Conservation (phyloP, 2,113 vertebrate genomes). For the Ictalurus furcatus region DNA sequence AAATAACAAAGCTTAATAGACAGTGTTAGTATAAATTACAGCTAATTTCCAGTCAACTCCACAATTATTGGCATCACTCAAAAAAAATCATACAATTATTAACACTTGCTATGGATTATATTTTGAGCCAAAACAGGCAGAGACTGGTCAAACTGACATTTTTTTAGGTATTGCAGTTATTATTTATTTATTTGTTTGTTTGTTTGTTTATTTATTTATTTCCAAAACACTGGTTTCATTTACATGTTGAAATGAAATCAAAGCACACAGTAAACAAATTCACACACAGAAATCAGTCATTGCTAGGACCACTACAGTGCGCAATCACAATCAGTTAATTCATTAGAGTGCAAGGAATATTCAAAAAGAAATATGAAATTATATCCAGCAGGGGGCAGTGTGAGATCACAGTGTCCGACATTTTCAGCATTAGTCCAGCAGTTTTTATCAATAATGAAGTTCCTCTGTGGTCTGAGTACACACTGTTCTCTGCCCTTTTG, state of each 20-base stretch:
- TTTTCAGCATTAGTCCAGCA: too few species aligned
- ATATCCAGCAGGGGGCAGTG: constrained; percentile 37
- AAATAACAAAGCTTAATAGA: background rate
- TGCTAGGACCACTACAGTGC: background rate
- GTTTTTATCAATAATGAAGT: background rate
- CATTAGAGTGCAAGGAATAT: background rate
- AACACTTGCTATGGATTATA: background rate
- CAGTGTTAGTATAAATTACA: background rate
- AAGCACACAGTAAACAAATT: background rate
- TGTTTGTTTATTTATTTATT: too few species aligned
- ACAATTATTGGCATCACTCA: background rate
- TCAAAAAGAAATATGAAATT: background rate
- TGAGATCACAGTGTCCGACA: background rate
- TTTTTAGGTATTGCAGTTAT: background rate
- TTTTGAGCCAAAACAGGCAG: background rate
- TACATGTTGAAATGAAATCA: background rate
- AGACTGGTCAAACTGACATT: background rate
- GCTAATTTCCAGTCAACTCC: background rate
- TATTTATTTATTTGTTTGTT: too few species aligned
- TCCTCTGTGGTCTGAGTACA: background rate
- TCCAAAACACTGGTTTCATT: background rate
- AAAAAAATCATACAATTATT: background rate
- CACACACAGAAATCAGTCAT: background rate
- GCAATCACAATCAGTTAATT: background rate
- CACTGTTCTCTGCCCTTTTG: background rate